Evolutionary conservation across 2,888 invertebrate species (phyloP), one percentile per base, ranked within the genome.

Genomic region (Encarsia formosa): DNA sequence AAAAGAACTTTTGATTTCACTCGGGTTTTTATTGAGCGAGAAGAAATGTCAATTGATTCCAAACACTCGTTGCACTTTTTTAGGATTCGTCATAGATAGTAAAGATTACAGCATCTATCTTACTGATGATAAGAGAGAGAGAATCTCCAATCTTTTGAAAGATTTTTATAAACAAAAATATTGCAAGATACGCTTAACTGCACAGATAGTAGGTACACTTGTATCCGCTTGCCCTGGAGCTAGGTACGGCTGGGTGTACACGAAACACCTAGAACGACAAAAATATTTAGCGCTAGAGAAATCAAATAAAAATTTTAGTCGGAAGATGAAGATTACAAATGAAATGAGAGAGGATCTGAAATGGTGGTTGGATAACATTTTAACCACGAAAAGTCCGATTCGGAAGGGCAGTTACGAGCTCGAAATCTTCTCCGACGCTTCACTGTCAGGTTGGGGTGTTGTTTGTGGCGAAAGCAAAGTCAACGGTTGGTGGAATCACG

Each of bases 11-110:
- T 23, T 54, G 8, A 20, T 19, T 16, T 45, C 9, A 13, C 26
- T 56, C 20, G 56, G 54, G 3, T 56, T 58, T 32, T 24, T 52
- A 9, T 22, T 52, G 9, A 56, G 37, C 34, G 26, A 23, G 16
- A 16, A 37, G 22, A 54, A 54, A 23, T 29, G 37, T n/a, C 16
- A 20, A 9, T 11, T 41, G 2, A 19, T 18, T n/a, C 54, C 54
- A 9, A 11, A 15, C 11, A 19, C 22, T 2, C 8, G 1, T 5
- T 54, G 49, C 24, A 49, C 19, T 23, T 54, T 45, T 42, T 29
- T 54, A 22, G 41, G 45, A 2, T 20, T 49, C 4, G 15, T 29
- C 8, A 41, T 54, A 31, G 32, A 54, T 13, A 16, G 41, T 31
- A 9, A 11, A 9, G 13, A 34, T 13, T 22, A n/a, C n/a, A n/a